A percentile compares a stretch with the other conserved stretches of the same genome.
These are phyloP conservation scores for Hylaeus volcanicus DNA, from an alignment of 1,140 invertebrate species.

Conservation along the genomic window DNA sequence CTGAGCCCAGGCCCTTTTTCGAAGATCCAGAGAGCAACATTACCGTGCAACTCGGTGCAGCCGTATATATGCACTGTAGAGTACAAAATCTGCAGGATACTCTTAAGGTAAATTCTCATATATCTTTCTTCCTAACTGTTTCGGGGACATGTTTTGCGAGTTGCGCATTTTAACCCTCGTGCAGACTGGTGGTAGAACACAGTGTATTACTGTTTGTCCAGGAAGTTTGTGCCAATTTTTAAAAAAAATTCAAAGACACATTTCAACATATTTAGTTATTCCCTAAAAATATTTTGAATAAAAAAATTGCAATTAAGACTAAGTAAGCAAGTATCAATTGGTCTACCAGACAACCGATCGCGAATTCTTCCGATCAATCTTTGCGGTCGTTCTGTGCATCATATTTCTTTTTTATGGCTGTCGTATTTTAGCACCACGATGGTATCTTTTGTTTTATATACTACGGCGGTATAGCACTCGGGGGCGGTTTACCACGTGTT, in stretches of 20 bases:
- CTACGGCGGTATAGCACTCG: not conserved
- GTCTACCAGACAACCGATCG: not conserved
- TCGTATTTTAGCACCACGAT: not conserved
- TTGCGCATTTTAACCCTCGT: not conserved
- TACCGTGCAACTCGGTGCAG: constrained; percentile 83
- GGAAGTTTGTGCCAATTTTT: too few species aligned
- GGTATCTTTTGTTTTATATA: not conserved
- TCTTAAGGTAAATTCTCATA: constrained; percentile 81
- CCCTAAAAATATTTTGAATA: too few species aligned
- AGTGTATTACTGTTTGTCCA: too few species aligned
- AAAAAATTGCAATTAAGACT: too few species aligned
- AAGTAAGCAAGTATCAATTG: not conserved
- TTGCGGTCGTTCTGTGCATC: not conserved
- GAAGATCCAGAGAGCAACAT: constrained; percentile 82
- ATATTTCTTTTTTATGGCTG: not conserved
- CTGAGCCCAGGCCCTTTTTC: constrained; percentile 82
- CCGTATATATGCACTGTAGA: constrained; percentile 84
- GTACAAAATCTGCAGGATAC: constrained; percentile 84
- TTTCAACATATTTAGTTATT: too few species aligned
- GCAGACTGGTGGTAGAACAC: not conserved
- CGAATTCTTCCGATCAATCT: not conserved
- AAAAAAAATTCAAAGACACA: too few species aligned
- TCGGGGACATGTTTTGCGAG: too few species aligned
- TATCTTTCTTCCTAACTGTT: not conserved
- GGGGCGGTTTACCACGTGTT: not conserved